phyloP scores from a whole-genome alignment of 1,140 invertebrate species.

The Wasmannia auropunctata region DNA sequence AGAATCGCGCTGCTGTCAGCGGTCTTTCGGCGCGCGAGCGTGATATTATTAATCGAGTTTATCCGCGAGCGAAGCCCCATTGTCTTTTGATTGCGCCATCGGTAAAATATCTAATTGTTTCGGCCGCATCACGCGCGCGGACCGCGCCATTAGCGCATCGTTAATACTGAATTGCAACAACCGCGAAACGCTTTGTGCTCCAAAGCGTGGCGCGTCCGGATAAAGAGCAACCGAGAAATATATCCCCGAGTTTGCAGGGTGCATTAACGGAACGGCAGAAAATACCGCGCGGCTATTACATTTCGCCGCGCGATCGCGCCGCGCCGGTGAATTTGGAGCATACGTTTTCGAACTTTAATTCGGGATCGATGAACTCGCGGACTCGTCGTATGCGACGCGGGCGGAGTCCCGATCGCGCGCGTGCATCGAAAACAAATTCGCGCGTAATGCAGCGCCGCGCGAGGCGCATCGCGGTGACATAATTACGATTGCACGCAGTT shows the following conservation, averaged over 20 bases:
- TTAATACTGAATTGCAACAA: constrained; percentile 57
- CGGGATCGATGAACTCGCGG: constrained; percentile 42
- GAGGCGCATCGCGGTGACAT: constrained; percentile 23
- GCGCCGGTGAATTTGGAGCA: constrained; percentile 19
- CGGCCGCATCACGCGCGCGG: constrained; percentile 13
- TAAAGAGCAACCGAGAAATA: constrained; percentile 56
- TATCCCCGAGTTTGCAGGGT: constrained; percentile 50
- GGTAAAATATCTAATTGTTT: constrained; percentile 57
- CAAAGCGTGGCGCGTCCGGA: constrained; percentile 6
- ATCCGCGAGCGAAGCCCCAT: constrained; percentile 22
- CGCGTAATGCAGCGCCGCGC: constrained; percentile 31
- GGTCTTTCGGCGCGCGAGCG: constrained; percentile 11
- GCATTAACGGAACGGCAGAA: constrained; percentile 53
- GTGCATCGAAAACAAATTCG: constrained; percentile 37
- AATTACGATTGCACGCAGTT: constrained; percentile 51
- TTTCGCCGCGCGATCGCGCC: constrained; percentile 21
- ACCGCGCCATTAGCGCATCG: constrained; percentile 48
- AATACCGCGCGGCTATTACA: constrained; percentile 37
- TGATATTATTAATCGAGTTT: constrained; percentile 56
- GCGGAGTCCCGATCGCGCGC: neutral
- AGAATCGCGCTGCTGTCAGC: constrained; percentile 13
- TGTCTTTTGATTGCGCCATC: constrained; percentile 53
- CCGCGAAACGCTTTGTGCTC: constrained; percentile 48
- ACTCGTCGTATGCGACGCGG: neutral
- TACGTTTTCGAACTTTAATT: constrained; percentile 59